These are phyloP conservation scores for Augochlora pura DNA, from an alignment of 1,140 invertebrate genomes.

Conservation along the genomic window DNA sequence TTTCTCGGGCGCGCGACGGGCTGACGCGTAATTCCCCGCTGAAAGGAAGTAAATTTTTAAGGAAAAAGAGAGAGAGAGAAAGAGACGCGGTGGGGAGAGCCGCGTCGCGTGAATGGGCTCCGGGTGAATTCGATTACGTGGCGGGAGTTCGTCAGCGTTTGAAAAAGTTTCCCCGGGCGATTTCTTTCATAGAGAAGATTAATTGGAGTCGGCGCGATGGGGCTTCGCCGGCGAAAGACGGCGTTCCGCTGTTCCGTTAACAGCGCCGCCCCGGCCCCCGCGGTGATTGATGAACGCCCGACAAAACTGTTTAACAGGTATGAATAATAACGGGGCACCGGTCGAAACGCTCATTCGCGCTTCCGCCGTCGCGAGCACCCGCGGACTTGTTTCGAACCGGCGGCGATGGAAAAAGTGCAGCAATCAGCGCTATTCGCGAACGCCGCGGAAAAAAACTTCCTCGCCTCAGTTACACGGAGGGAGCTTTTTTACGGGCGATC, in stretches of 20 bases:
- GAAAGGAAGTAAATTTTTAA: slow-evolving; percentile 11
- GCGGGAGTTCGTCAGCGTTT: not conserved
- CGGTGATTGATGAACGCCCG: not conserved
- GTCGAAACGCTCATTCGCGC: not conserved
- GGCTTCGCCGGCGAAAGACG: not conserved
- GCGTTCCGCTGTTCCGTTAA: not conserved
- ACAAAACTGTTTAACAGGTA: not conserved
- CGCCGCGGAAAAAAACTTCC: too few species aligned
- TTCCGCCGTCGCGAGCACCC: not conserved
- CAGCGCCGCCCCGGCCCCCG: not conserved
- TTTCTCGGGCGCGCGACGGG: not conserved
- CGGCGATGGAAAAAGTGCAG: too few species aligned
- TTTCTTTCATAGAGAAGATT: slow-evolving; percentile 5
- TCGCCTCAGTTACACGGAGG: too few species aligned
- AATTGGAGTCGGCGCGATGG: not conserved
- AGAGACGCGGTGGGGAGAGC: slow-evolving; percentile 48
- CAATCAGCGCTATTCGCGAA: too few species aligned
- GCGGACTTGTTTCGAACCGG: too few species aligned
- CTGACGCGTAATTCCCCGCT: not conserved
- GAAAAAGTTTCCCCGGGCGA: not conserved
- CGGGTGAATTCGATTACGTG: slow-evolving; percentile 32
- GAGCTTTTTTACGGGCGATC: too few species aligned
- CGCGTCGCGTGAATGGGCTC: slow-evolving; percentile 15
- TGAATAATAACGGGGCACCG: not conserved
- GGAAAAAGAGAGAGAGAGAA: too few species aligned